These are phyloP conservation scores for Xiphophorus birchmanni DNA, from an alignment of 2,797 vertebrate species.

Conservation along the genomic window DNA sequence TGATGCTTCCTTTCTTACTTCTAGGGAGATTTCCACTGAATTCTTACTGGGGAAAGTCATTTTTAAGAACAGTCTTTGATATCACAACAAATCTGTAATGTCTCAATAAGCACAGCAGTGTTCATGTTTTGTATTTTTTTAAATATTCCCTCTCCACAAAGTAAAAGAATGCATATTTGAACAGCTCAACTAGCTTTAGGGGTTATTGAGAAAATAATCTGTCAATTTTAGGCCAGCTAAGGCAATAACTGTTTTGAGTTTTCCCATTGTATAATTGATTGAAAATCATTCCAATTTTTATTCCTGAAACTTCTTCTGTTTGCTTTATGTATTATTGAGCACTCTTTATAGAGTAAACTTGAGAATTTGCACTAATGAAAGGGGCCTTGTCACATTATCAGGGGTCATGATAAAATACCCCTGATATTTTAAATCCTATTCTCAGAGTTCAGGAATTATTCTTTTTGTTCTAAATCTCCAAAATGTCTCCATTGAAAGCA, in stretches of 20 bases:
- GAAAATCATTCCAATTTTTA: neutral
- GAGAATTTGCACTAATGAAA: neutral
- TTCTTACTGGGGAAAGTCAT: neutral
- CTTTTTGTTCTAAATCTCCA: constrained; percentile 2
- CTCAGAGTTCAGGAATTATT: constrained; percentile 8
- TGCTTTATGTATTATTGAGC: neutral
- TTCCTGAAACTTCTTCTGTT: neutral
- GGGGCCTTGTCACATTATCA: neutral
- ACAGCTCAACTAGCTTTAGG: neutral
- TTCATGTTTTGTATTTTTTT: neutral
- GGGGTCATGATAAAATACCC: constrained; percentile 3
- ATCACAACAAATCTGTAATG: neutral
- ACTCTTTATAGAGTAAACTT: neutral
- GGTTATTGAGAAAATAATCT: neutral
- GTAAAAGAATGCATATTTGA: neutral
- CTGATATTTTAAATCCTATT: neutral
- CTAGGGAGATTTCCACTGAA: neutral
- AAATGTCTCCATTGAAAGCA: neutral
- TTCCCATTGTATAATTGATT: neutral
- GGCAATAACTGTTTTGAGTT: neutral
- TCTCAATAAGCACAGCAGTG: neutral
- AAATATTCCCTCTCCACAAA: neutral
- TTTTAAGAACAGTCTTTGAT: neutral
- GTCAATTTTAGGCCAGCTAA: neutral
- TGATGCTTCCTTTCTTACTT: neutral